Percentiles rank a stretch among this genome's conserved stretches.
Evolutionary conservation across 1,140 invertebrate genomes (phyloP).

Genomic region (Phocides pigmalion): DNA sequence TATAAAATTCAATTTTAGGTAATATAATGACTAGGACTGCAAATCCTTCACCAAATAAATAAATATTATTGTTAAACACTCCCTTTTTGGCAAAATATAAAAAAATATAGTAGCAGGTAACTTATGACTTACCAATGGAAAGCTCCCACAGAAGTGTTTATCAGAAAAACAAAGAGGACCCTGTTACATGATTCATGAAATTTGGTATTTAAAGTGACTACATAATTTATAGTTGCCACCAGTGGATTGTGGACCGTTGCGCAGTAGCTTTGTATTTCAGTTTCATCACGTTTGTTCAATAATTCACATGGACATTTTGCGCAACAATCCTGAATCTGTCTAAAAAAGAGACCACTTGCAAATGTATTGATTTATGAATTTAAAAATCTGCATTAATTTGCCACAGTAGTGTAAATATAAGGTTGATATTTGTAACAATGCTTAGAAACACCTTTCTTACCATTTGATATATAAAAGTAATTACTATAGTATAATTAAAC

Average conservation of each 20-base stretch:
- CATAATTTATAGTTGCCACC: conserved; percentile 62
- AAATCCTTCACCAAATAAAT: too few relatives aligned
- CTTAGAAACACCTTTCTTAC: too few relatives aligned
- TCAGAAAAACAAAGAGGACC: conserved; percentile 18
- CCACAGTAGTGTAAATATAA: too few relatives aligned
- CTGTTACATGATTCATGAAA: conserved; percentile 62
- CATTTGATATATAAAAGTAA: too few relatives aligned
- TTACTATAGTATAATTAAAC: too few relatives aligned
- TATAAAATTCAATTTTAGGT: too few relatives aligned
- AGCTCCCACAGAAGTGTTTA: not conserved
- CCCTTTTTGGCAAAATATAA: too few relatives aligned
- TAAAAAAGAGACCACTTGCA: conserved; percentile 26
- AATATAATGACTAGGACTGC: too few relatives aligned
- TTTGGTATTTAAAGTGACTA: conserved; percentile 72
- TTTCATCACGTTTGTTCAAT: conserved; percentile 62
- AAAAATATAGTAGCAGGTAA: too few relatives aligned
- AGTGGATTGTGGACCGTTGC: conserved; percentile 45
- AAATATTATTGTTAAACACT: too few relatives aligned
- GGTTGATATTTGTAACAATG: too few relatives aligned
- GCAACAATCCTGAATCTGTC: conserved; percentile 37
- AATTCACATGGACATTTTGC: conserved; percentile 54
- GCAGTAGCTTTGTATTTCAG: conserved; percentile 54
- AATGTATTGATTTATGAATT: conserved; percentile 3
- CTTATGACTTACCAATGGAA: not conserved
- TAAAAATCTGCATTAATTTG: not conserved